Percentiles rank a stretch among this genome's conserved stretches.
Conservation (phyloP, 2,888 invertebrate genomes). For the Eubasilissa splendida region DNA sequence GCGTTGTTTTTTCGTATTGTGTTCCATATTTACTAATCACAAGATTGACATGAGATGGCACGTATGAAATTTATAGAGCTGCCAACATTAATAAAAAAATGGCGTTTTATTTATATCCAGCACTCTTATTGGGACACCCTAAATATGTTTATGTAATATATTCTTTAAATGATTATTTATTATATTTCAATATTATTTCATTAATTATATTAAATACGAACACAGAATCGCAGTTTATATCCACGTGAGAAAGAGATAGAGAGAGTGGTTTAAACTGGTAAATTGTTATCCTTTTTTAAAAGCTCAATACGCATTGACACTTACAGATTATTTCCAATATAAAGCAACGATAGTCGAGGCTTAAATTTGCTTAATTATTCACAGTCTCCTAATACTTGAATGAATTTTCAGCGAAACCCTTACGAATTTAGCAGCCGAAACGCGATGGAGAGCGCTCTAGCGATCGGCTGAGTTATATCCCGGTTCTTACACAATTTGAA, state of each 20-base stretch:
- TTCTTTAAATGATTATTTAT: too few species aligned
- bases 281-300: slow-evolving; percentile 7
- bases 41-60: too few species aligned
- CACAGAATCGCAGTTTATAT: too few species aligned
- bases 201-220: too few species aligned
- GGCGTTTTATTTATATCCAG: too few species aligned
- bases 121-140: too few species aligned
- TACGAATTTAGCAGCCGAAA: background rate
- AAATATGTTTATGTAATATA: too few species aligned
- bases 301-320: background rate
- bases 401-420: slow-evolving; percentile 31
- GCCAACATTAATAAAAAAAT: too few species aligned
- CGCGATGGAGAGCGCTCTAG: slow-evolving; percentile 20
- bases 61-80: too few species aligned
- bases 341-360: background rate
- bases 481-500: slow-evolving; percentile 43
- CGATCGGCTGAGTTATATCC: slow-evolving; percentile 42
- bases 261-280: background rate
- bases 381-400: slow-evolving; percentile 34
- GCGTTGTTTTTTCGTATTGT: too few species aligned
- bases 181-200: too few species aligned
- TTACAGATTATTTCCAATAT: slow-evolving; percentile 16
- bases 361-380: slow-evolving; percentile 39
- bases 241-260: background rate
- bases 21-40: too few species aligned